These are phyloP conservation scores for Arctia plantaginis DNA, from an alignment of 2,888 invertebrate genomes.

Conservation along the genomic window DNA sequence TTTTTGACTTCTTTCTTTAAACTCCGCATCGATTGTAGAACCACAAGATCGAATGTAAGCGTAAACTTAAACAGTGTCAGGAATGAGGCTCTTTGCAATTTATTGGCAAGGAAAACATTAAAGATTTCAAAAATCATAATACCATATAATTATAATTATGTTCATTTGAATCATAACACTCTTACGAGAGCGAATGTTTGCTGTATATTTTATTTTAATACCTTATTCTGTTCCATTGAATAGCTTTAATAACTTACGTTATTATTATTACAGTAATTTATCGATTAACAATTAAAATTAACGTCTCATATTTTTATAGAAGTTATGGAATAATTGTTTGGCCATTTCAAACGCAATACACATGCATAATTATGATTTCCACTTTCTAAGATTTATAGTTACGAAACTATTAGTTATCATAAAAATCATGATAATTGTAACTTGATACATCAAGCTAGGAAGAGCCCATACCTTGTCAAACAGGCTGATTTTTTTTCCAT, in stretches of 20 bases:
- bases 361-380: slow-evolving; percentile 21
- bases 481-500: too few relatives aligned
- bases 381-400: slow-evolving; percentile 38
- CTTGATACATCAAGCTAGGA: too few relatives aligned
- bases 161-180: neutral
- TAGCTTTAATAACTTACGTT: slow-evolving; percentile 16
- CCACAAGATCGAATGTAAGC: too few relatives aligned
- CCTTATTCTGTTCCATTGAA: slow-evolving; percentile 23
- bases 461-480: too few relatives aligned
- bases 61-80: too few relatives aligned
- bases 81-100: too few relatives aligned
- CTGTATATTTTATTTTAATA: slow-evolving; percentile 14
- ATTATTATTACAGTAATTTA: slow-evolving; percentile 14
- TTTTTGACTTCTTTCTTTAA: too few relatives aligned
- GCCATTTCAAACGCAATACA: slow-evolving; percentile 25
- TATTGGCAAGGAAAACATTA: neutral
- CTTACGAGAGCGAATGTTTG: neutral
- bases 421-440: neutral
- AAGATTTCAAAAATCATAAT: neutral
- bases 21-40: too few relatives aligned
- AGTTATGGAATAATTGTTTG: slow-evolving; percentile 33
- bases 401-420: slow-evolving; percentile 14
- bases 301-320: slow-evolving; percentile 17
- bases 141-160: neutral
- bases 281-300: slow-evolving; percentile 12